Conservation (phyloP, 1,140 invertebrate species). For the Caerostris darwini region DNA sequence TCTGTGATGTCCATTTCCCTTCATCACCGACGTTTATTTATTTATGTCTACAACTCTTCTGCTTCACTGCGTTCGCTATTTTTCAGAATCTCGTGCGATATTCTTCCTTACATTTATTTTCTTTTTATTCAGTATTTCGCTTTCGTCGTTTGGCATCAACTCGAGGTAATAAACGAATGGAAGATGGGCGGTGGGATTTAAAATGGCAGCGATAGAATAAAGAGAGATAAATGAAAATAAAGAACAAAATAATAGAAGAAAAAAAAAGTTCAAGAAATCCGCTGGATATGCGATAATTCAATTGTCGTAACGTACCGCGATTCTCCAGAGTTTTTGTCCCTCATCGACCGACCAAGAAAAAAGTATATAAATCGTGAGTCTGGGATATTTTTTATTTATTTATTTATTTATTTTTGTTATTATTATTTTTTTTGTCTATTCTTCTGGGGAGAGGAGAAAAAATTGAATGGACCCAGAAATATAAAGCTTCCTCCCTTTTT, state of each 20-base stretch:
- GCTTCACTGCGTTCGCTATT: constrained; percentile 8
- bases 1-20: not conserved
- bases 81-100: not conserved
- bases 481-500: not conserved
- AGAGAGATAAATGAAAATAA: constrained; percentile 43
- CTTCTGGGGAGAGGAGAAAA: not conserved
- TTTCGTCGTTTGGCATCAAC: constrained; percentile 49
- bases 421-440: not conserved
- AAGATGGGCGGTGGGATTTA: constrained; percentile 39
- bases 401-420: not conserved
- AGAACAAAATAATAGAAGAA: constrained; percentile 11
- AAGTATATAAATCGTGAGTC: not conserved
- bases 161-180: not conserved
- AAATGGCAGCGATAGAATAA: constrained; percentile 27
- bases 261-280: constrained; percentile 24
- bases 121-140: not conserved
- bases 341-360: not conserved
- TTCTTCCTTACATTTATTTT: not conserved
- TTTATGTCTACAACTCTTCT: not conserved
- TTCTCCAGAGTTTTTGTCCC: not conserved
- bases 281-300: constrained; percentile 56
- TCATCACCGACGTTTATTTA: constrained; percentile 15
- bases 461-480: not conserved
- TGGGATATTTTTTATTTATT: too few species aligned
- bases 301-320: constrained; percentile 48